A percentile compares a stretch with the other conserved stretches of the same genome.
Evolutionary conservation across 2,113 vertebrate species (phyloP).

Genomic region (Limanda limanda): DNA sequence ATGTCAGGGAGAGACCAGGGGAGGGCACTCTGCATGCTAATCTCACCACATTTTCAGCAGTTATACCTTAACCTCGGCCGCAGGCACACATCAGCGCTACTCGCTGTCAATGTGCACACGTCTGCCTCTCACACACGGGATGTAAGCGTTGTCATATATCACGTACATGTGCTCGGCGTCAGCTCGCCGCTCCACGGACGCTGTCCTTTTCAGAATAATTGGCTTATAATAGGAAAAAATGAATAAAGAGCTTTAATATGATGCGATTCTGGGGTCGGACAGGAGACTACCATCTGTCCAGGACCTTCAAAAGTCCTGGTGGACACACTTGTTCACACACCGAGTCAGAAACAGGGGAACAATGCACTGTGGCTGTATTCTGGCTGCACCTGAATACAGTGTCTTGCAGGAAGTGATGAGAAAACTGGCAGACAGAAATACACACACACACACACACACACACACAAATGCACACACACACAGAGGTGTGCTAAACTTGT

Average conservation of each 20-base stretch:
- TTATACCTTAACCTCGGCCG: conserved; percentile 30
- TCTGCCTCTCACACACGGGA: conserved; percentile 33
- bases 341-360: conserved; percentile 39
- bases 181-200: conserved; percentile 17
- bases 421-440: conserved; percentile 46
- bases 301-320: conserved; percentile 14
- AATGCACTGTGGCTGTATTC: conserved; percentile 40
- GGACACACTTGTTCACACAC: conserved; percentile 6
- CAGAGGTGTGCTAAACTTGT: conserved; percentile 26
- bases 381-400: conserved; percentile 55
- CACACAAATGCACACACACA: conserved; percentile 27
- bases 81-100: conserved; percentile 26
- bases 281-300: conserved; percentile 1
- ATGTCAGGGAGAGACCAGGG: conserved; percentile 62
- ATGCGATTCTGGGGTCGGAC: conserved; percentile 29
- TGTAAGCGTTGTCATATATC: conserved; percentile 55
- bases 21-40: conserved; percentile 67
- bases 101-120: conserved; percentile 29
- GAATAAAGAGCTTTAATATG: conserved; percentile 13
- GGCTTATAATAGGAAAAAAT: conserved; percentile 32
- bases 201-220: conserved; percentile 9
- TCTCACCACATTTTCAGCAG: conserved; percentile 34
- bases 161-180: conserved; percentile 51
- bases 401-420: conserved; percentile 64
- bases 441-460: conserved; percentile 19